Evolutionary conservation across 2,797 vertebrate species (phyloP), one percentile per base, ranked within the genome.

Genomic region (Pelodytes ibericus): DNA sequence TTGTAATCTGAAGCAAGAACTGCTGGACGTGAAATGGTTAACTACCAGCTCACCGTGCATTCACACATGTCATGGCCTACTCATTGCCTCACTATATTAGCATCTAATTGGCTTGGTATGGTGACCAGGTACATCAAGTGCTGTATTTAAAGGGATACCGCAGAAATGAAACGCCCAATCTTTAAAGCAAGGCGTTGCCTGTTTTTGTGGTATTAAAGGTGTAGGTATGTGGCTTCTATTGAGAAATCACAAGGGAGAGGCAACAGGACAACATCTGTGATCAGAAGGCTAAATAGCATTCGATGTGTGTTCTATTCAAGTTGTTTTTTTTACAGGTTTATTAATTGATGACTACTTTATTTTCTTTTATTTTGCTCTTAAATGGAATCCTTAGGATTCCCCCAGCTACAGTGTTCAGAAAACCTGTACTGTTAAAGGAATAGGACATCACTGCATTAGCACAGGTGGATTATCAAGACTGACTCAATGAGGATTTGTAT

Each of bases 131-230:
- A 73, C 53, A 73, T 74, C 71, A 81, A 72, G 70, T 56, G 7
- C 81, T 59, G 49, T 76, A 29, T 86, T 77, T 84, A 80, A 78
- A 80, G 82, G 80, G 74, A 88, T 89, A 83, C 89, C 85, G 63
- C 83, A 84, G 79, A 49, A 51, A 78, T 88, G 90, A 89, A 81
- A 62, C 83, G 79, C 75, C 86, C 53, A 82, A 83, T 87, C n/a
- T 87, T 71, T 72, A 86, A 84, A 80, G 85, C 65, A 79, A 90
- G 91, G 92, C 81, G 88, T 88, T 88, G 83, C 85, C 87, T 63
- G 63, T 82, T 86, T 83, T 79, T 83, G 83, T 75, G 82, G 81
- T 75, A 77, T 65, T 75, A 80, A 81, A 77, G 83, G 72, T 79
- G 88, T 89, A 84, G 86, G 82, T 83, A 75, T 82, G 88, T 80